Percentiles rank a stretch among this genome's conserved stretches.
Evolutionary conservation across 1,140 invertebrate genomes (phyloP).

Genomic region (Tenebrio molitor): DNA sequence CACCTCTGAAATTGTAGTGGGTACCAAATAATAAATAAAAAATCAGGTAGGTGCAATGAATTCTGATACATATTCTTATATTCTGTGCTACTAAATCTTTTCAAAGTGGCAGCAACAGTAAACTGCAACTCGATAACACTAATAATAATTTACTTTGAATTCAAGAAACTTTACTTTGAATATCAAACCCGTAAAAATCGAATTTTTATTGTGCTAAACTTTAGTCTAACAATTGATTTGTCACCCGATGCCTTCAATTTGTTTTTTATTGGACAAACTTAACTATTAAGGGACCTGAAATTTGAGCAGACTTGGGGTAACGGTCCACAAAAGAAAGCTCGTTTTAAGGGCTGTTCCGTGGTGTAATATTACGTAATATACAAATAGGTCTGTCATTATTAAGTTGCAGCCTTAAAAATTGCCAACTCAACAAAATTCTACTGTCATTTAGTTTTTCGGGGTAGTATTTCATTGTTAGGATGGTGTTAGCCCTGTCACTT

Average conservation of each 20-base stretch:
- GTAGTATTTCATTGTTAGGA: constrained; percentile 3
- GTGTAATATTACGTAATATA: constrained; percentile 56
- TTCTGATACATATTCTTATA: too few relatives aligned
- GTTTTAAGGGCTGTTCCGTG: constrained; percentile 57
- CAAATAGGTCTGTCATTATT: constrained; percentile 53
- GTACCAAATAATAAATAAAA: too few relatives aligned
- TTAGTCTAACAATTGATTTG: constrained; percentile 46
- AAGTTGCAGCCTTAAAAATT: constrained; percentile 41
- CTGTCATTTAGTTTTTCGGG: background rate
- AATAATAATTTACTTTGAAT: too few relatives aligned
- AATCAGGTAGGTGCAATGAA: too few relatives aligned
- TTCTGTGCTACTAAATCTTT: too few relatives aligned
- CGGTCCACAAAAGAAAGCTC: constrained; percentile 55
- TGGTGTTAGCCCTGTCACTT: constrained; percentile 21
- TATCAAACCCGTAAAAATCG: too few relatives aligned
- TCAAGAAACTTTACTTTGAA: too few relatives aligned
- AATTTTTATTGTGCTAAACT: too few relatives aligned
- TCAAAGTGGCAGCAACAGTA: too few relatives aligned
- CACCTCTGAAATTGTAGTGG: too few relatives aligned
- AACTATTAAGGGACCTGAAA: constrained; percentile 57
- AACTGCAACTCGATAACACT: too few relatives aligned
- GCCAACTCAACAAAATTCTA: constrained; percentile 38
- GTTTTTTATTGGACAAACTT: constrained; percentile 60
- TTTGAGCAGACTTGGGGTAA: constrained; percentile 55
- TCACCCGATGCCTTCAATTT: constrained; percentile 56